These are phyloP conservation scores for Basileuterus tristriatus DNA, from an alignment of 2,797 vertebrate species.

Conservation along the genomic window DNA sequence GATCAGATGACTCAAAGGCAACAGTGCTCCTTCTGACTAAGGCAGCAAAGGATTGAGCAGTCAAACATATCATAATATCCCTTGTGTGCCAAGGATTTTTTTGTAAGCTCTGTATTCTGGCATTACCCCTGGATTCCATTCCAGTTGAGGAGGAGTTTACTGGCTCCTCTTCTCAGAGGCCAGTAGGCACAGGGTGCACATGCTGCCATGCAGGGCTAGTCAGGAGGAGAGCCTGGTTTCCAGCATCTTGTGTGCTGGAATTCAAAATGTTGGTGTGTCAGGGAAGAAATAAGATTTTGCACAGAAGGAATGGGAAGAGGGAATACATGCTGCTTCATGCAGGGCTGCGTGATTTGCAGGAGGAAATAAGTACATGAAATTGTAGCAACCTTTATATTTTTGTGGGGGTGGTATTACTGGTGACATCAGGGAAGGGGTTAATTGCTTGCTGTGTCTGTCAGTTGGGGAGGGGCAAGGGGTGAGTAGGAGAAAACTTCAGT, in stretches of 20 bases:
- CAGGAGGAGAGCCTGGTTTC: background rate
- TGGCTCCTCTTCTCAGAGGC: background rate
- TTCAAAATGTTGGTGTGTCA: background rate
- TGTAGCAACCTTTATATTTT: background rate
- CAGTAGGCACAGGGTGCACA: background rate
- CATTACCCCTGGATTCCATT: background rate
- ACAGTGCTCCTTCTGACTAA: background rate
- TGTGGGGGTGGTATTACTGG: background rate
- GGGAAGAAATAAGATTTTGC: background rate
- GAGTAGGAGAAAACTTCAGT: constrained; percentile 42
- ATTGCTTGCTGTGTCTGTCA: background rate
- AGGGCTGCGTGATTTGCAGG: background rate
- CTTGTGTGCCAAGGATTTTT: background rate
- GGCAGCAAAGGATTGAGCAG: background rate
- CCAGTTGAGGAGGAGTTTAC: background rate
- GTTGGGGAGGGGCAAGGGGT: background rate
- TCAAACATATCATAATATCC: background rate
- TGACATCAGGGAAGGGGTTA: constrained; percentile 1
- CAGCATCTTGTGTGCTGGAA: background rate
- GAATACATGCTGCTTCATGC: background rate
- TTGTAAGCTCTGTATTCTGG: background rate
- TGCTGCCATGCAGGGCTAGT: background rate
- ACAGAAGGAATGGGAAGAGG: background rate
- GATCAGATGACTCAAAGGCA: background rate
- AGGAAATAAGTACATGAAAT: background rate